Conservation (phyloP, 92 coral and sea anemone genomes). For the Porites rus region DNA sequence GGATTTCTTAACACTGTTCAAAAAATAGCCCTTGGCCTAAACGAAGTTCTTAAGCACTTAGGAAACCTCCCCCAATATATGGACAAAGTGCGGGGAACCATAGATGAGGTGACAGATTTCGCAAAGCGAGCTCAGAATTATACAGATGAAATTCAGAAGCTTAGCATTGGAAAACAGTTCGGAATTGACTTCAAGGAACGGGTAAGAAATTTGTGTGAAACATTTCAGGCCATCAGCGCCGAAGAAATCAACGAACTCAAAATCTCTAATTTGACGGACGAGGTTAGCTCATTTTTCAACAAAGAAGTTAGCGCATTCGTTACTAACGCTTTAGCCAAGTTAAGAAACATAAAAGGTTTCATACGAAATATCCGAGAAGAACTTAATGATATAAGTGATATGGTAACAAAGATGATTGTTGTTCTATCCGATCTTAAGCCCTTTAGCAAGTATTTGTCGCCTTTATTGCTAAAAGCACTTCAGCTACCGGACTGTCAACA, state of each 20-base stretch:
- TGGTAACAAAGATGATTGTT: conserved; percentile 51
- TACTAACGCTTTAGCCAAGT: conserved; percentile 52
- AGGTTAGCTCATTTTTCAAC: conserved; percentile 59
- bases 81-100: conserved; percentile 66
- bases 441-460: conserved; percentile 63
- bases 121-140: conserved; percentile 61
- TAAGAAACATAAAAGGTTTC: conserved; percentile 58
- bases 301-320: conserved; percentile 68
- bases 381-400: conserved; percentile 17
- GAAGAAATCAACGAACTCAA: conserved; percentile 53
- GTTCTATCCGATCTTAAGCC: conserved; percentile 74
- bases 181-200: conserved; percentile 61
- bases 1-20: conserved; percentile 63
- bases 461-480: conserved; percentile 58
- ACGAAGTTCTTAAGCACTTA: conserved; percentile 64
- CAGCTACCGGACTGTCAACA: conserved; percentile 77
- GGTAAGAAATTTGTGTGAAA: conserved; percentile 63
- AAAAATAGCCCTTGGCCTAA: conserved; percentile 51
- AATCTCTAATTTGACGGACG: conserved; percentile 50
- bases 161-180: conserved; percentile 61
- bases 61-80: conserved; percentile 71
- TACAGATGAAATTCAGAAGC: conserved; percentile 57
- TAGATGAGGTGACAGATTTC: conserved; percentile 68
- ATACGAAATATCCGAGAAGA: conserved; percentile 46
- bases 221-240: conserved; percentile 60